Base-by-base conservation (phyloP, 2,797 vertebrate genomes). In the Prunella strophiata region DNA sequence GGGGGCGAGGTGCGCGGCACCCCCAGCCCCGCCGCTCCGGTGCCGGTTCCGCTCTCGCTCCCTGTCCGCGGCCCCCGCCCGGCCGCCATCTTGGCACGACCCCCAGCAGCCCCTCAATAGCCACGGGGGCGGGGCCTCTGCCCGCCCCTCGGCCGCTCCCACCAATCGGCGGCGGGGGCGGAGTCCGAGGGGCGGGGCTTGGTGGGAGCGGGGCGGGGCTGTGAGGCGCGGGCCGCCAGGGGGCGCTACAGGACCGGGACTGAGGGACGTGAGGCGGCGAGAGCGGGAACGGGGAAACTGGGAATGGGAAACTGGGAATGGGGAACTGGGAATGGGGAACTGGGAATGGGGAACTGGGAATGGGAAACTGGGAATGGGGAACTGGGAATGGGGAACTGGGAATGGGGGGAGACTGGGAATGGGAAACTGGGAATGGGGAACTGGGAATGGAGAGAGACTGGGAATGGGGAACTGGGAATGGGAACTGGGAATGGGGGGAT, bases 141-240 rank as follows among this genome's bases (percentile, higher is more conserved):
- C 23, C n/a, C 27, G 14, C 23, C 22, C 48, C 15, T 4, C 2
- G 5, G n/a, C 29, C 0, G 3, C 16, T 15, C 6, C 6, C 42
- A 17, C 81, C 70, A 74, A 84, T 84, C 20, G 4, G 30, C 3
- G 4, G 0, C 0, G 23, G 30, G 7, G 50, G 29, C 8, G 29
- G 10, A 1, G 3, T 0, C 0, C 1, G 5, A 1, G n/a, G 58
- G 68, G 80, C 42, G 68, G n/a, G n/a, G 26, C 40, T 4, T 0
- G 4, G 0, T 0, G 0, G 13, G 25, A 55, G 30, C 3, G 14
- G 21, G 54, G 54, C n/a, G 19, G 10, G 45, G 22, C 23, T 23
- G 67, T 11, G 48, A 43, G 13, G 13, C 10, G 3, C 15, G 5
- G 8, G 11, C 50, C 80, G 42, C 42, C 29, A 83, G 68, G 68